Evolutionary conservation across 1,140 invertebrate genomes (phyloP), one percentile per base, ranked within the genome.

Genomic region (Nylanderia fulva): DNA sequence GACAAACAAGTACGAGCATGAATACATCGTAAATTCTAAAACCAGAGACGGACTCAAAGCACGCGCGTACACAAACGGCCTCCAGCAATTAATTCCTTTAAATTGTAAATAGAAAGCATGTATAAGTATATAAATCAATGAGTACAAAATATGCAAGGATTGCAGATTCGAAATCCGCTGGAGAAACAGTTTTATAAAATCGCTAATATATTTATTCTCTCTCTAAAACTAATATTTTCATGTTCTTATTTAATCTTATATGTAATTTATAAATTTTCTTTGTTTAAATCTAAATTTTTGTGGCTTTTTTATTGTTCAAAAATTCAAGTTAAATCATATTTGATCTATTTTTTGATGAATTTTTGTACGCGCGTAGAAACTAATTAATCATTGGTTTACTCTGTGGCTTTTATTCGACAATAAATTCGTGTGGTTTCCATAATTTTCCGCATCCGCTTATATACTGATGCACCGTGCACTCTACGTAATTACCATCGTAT

Each of bases 401-500:
- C 24, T 29, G 21, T 60, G 54, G 13, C 45, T 61, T 58, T 58
- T 56, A n/a, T 56, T 56, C 45, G 18, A 68, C 64, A 79, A 79
- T 79, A 68, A 79, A 18, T 39, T 79, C 61, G 48, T 33, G 63
- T 33, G 63, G 68, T 79, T 76, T 76, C 56, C 56, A 76, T 76
- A 76, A 79, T 79, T 29, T 45, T 39, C 29, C 83, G 52, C 42
- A 75, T 83, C 42, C 69, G 24, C 48, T 54, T 74, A 83, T 42
- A 18, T 52, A 56, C 58, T 9, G 72, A 75, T 76, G 74, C 72
- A 33, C 36, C 66, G 36, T 71, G 83, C 88, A 89, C 88, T 89
- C 74, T 86, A 88, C 56, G 66, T 89, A 89, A 89, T 89, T 89
- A 82, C 64, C 52, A 84, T 84, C 87, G 45, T 52, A 75, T 52